Conservation (phyloP, 2,888 invertebrate species). For the Gibbula magus region DNA sequence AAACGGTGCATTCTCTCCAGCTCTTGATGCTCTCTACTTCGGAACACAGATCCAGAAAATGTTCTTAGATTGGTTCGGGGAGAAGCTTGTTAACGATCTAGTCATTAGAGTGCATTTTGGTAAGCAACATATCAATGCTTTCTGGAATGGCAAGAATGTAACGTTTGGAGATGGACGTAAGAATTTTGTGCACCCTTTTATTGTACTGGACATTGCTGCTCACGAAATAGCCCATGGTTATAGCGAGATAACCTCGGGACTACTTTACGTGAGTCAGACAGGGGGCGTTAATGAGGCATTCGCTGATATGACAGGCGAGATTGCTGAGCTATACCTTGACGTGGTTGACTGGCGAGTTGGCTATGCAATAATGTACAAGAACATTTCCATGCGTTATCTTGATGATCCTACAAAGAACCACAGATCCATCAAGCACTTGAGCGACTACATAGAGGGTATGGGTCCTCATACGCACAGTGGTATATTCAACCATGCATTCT, state of each 20-base stretch:
- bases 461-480: constrained; percentile 55
- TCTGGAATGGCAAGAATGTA: constrained; percentile 51
- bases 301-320: constrained; percentile 52
- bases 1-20: constrained; percentile 33
- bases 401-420: constrained; percentile 48
- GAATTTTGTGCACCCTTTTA: constrained; percentile 42
- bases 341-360: constrained; percentile 39
- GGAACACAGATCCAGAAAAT: constrained; percentile 35
- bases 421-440: constrained; percentile 44
- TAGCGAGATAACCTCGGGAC: constrained; percentile 44
- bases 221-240: constrained; percentile 55
- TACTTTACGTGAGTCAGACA: constrained; percentile 45
- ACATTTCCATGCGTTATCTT: constrained; percentile 44
- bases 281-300: constrained; percentile 57
- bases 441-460: constrained; percentile 38
- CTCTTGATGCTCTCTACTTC: constrained; percentile 40
- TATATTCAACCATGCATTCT: constrained; percentile 50
- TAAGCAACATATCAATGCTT: constrained; percentile 44
- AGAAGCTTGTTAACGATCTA: constrained; percentile 26
- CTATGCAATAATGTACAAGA: constrained; percentile 26
- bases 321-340: constrained; percentile 38
- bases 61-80: constrained; percentile 39
- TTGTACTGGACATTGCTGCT: constrained; percentile 44
- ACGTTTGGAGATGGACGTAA: constrained; percentile 50
- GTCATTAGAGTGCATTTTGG: constrained; percentile 53